Evolutionary conservation across 2,113 vertebrate species (phyloP), one percentile per base, ranked within the genome.

Genomic region (Panthera tigris): DNA sequence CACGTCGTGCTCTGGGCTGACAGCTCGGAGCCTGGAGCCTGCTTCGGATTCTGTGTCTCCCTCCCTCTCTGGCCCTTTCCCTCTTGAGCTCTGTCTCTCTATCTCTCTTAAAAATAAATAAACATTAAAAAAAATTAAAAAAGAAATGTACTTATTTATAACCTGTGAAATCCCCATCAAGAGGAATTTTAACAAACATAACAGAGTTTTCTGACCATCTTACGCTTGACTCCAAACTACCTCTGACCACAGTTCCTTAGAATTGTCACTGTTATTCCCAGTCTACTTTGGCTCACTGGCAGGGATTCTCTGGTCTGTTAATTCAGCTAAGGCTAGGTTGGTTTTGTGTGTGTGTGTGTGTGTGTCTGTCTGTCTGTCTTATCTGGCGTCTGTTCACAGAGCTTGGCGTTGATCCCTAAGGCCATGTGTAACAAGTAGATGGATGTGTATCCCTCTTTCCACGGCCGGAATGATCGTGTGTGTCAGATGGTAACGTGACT

Each of bases 141-240:
- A 50, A 50, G 36, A 27, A 96, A 97, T 95, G 96, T 78, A 97
- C 97, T 97, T 97, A 95, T 98, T 97, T 98, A 95, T 7, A 29
- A 97, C 91, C 96, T 90, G 88, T 94, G 97, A 97, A 95, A 97
- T 94, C 93, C 94, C 94, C 95, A 65, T 97, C 95, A 90, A 96
- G 98, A 97, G 91, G 89, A 96, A 95, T 98, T 98, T 97, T 98
- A 98, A 96, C 92, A 94, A 97, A 97, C 97, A 10, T 96, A 97
- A 97, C 97, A 97, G 95, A 95, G 97, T 98, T 96, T 98, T 97
- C 97, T 97, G 96, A 97, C 92, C 93, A 94, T 82, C 85, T 96
- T 97, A 96, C 98, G 94, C 95, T 41, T 80, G 92, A 98, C 90
- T 95, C 93, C 92, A 57, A 94, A 97, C 98, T 89, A 97, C 91